Percentiles rank a stretch among this genome's conserved stretches.
phyloP scores from a whole-genome alignment of 2,113 vertebrate genomes.

The Brevimyrus niger region DNA sequence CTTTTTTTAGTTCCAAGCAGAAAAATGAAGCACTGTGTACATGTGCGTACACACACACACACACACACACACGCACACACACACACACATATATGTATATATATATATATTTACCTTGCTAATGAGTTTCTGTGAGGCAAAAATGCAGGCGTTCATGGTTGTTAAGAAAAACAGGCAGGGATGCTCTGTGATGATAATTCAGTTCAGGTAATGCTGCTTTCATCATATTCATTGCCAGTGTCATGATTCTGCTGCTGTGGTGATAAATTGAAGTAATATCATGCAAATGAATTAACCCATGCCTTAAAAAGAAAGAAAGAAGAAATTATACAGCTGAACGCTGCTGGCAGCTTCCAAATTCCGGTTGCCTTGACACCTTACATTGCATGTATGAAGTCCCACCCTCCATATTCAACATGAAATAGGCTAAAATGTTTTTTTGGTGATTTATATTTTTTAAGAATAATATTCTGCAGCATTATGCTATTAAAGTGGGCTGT shows the following conservation, averaged over 20 bases:
- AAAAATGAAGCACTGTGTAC: background rate
- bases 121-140: background rate
- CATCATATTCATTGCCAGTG: background rate
- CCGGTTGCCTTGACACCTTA: background rate
- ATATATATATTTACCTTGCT: background rate
- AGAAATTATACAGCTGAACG: background rate
- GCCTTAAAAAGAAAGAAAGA: background rate
- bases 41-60: background rate
- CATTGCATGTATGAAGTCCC: background rate
- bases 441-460: background rate
- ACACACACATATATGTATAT: too few relatives aligned
- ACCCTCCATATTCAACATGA: background rate
- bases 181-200: slow-evolving; percentile 12
- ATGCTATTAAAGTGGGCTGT: background rate
- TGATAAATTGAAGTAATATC: slow-evolving; percentile 14
- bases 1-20: background rate
- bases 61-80: too few relatives aligned
- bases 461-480: background rate
- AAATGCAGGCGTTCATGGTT: background rate
- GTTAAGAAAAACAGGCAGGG: background rate
- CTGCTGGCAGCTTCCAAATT: background rate
- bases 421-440: background rate
- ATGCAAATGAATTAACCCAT: slow-evolving; percentile 10
- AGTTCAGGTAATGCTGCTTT: slow-evolving; percentile 5
- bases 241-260: background rate